A percentile compares a stretch with the other conserved stretches of the same genome.
Evolutionary conservation across 2,888 invertebrate species (phyloP).

Genomic region (Xanthia icteritia): DNA sequence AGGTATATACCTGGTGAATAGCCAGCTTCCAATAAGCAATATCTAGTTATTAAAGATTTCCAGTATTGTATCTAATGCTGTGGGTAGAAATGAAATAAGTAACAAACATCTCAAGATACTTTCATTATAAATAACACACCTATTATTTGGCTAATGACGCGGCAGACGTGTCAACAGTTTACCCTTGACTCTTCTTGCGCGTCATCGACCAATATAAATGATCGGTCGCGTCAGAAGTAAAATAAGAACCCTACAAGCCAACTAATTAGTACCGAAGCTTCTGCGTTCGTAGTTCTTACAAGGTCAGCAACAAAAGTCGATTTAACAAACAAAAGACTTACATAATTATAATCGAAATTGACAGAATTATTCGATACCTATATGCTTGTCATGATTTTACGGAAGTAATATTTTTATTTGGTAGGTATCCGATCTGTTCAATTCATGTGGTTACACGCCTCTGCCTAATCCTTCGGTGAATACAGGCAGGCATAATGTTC

Average conservation of each 20-base stretch:
- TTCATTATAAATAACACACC: background rate
- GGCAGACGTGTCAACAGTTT: constrained; percentile 2
- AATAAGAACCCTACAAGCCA: constrained; percentile 14
- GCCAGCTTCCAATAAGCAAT: background rate
- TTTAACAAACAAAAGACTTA: background rate
- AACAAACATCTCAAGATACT: background rate
- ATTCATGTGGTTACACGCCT: too few species aligned
- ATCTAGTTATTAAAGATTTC: background rate
- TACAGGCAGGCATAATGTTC: too few species aligned
- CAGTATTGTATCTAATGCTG: background rate
- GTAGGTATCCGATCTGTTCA: background rate
- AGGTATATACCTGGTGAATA: background rate
- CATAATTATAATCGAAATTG: background rate
- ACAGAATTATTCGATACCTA: background rate
- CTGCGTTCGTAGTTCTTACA: background rate
- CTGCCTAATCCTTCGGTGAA: too few species aligned
- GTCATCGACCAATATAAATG: constrained; percentile 43
- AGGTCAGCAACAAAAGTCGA: background rate
- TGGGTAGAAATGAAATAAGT: background rate
- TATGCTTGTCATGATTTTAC: background rate
- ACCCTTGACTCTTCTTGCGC: constrained; percentile 5
- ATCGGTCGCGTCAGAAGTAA: background rate
- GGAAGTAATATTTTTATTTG: background rate
- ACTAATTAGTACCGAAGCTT: background rate
- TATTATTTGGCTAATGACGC: constrained; percentile 17